Evolutionary conservation across 1,140 invertebrate species (phyloP).

Genomic region (Listronotus bonariensis): DNA sequence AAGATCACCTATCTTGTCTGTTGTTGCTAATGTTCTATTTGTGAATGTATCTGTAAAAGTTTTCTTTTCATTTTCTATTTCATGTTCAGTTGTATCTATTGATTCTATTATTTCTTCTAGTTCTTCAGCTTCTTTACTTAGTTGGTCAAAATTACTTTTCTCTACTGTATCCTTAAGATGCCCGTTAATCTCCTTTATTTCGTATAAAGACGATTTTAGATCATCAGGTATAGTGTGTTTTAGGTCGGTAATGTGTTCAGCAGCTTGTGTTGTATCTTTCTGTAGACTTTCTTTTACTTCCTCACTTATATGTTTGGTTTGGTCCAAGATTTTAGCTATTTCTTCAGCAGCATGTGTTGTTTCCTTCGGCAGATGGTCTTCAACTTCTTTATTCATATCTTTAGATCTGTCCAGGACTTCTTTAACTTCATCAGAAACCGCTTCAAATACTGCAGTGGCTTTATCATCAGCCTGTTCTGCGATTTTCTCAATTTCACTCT

Average conservation of each 20-base stretch:
- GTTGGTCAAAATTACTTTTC: too few relatives aligned
- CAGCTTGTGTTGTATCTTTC: not conserved
- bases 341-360: too few relatives aligned
- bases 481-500: not conserved
- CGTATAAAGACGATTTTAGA: too few relatives aligned
- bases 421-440: not conserved
- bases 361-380: too few relatives aligned
- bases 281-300: not conserved
- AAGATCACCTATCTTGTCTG: not conserved
- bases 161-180: too few relatives aligned
- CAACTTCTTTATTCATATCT: too few relatives aligned
- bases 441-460: not conserved
- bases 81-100: slow-evolving; percentile 3
- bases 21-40: not conserved
- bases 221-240: not conserved
- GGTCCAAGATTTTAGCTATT: too few relatives aligned
- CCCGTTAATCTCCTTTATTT: too few relatives aligned
- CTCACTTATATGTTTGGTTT: not conserved
- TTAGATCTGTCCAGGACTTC: too few relatives aligned
- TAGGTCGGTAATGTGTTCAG: not conserved
- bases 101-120: not conserved
- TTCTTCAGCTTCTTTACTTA: not conserved
- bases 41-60: not conserved
- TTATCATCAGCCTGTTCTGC: slow-evolving; percentile 1
- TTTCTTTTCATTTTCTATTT: slow-evolving; percentile 11